phyloP scores from a whole-genome alignment of 2,888 invertebrate genomes.

The Willowsia nigromaculata region DNA sequence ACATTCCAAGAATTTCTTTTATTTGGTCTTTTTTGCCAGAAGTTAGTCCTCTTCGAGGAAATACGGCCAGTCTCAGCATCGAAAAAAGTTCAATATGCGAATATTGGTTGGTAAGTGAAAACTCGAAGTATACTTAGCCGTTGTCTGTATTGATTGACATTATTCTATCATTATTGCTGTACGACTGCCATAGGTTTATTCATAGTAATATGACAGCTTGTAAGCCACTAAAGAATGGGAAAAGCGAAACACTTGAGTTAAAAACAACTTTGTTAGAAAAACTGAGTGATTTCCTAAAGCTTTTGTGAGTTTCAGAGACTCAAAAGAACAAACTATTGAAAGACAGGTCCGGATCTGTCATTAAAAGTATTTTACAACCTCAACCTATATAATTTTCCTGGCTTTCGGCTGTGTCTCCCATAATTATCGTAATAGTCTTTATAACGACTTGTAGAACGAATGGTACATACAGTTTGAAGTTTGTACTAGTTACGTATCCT shows the following conservation, averaged over 20 bases:
- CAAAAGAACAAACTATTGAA: neutral
- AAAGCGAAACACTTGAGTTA: slow-evolving; percentile 5
- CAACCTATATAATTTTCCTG: neutral
- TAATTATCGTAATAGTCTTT: too few relatives aligned
- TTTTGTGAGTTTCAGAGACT: neutral
- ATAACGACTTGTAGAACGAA: too few relatives aligned
- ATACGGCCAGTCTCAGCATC: neutral
- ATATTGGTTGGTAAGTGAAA: neutral
- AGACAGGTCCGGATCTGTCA: neutral
- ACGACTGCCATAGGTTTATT: neutral
- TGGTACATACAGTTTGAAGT: too few relatives aligned
- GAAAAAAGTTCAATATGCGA: slow-evolving; percentile 4
- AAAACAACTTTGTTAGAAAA: neutral
- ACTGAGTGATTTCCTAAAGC: neutral
- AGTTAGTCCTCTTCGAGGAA: neutral
- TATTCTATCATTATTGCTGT: neutral
- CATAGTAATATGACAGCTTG: neutral
- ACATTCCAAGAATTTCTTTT: slow-evolving; percentile 13
- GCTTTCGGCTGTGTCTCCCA: neutral
- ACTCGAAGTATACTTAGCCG: neutral
- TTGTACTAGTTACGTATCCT: too few relatives aligned
- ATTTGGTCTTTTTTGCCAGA: slow-evolving; percentile 2
- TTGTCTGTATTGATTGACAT: neutral
- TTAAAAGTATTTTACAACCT: slow-evolving; percentile 1
- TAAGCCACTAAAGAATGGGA: neutral